Conservation (phyloP, 2,797 vertebrate genomes). For the Triplophysa bombifrons region DNA sequence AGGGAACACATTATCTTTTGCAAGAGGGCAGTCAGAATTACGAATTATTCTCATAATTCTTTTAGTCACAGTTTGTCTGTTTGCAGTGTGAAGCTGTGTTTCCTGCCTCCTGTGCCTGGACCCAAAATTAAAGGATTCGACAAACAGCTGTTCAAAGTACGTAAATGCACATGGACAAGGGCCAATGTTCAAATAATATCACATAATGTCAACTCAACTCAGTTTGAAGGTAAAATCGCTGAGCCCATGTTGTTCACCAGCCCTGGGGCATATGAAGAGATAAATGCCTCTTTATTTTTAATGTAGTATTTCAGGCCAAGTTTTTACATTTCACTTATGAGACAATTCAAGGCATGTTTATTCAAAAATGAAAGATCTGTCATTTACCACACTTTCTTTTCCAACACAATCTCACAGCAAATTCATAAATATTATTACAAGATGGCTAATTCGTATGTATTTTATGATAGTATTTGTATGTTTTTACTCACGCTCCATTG, state of each 20-base stretch:
- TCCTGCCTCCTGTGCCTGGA: conserved; percentile 91
- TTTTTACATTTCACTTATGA: background rate
- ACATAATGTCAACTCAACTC: too few relatives aligned
- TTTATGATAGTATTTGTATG: too few relatives aligned
- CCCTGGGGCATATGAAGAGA: background rate
- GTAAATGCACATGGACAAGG: background rate
- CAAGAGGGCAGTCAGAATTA: background rate
- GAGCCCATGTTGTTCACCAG: background rate
- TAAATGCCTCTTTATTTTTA: background rate
- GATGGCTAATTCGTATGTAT: too few relatives aligned
- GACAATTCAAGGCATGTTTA: background rate
- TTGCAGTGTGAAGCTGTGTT: conserved; percentile 82
- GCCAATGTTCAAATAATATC: background rate
- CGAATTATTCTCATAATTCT: conserved; percentile 28
- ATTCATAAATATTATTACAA: too few relatives aligned
- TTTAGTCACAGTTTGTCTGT: conserved; percentile 47
- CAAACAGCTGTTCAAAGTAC: conserved; percentile 88
- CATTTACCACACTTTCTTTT: background rate
- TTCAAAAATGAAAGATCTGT: background rate
- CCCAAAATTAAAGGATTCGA: conserved; percentile 97
- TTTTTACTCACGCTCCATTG: too few relatives aligned
- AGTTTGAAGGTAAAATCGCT: background rate
- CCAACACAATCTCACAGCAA: too few relatives aligned
- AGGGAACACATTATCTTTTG: background rate
- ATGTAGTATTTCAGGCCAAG: background rate